phyloP scores from a whole-genome alignment of 1,140 invertebrate species.

The Asbolus verrucosus region DNA sequence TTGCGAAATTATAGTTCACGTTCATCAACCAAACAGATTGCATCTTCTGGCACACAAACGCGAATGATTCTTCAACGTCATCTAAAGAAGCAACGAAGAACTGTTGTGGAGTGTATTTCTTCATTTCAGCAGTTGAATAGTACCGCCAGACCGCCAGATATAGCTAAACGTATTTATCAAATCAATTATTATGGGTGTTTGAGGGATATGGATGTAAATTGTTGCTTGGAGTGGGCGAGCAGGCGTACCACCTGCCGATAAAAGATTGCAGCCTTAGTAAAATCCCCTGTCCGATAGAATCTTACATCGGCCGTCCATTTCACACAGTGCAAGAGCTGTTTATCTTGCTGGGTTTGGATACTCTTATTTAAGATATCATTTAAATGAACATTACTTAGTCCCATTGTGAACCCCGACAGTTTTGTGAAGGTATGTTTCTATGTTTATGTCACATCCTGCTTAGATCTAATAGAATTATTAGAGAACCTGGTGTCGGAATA shows the following conservation, averaged over 20 bases:
- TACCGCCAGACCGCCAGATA: neutral
- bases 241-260: conserved; percentile 56
- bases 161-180: conserved; percentile 41
- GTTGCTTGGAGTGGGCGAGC: conserved; percentile 43
- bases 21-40: too few relatives aligned
- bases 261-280: conserved; percentile 54
- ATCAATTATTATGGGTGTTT: conserved; percentile 44
- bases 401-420: conserved; percentile 44
- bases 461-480: too few relatives aligned
- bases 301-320: conserved; percentile 52
- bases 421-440: conserved; percentile 4
- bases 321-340: conserved; percentile 49
- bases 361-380: conserved; percentile 53
- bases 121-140: neutral
- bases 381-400: conserved; percentile 49
- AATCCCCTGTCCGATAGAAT: conserved; percentile 54
- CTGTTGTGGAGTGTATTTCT: too few relatives aligned
- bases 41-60: too few relatives aligned
- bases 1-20: too few relatives aligned
- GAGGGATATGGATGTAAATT: conserved; percentile 22
- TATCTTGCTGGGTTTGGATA: conserved; percentile 49
- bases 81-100: too few relatives aligned
- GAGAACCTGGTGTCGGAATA: too few relatives aligned
- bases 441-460: neutral
- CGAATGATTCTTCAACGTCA: too few relatives aligned